phyloP scores from a whole-genome alignment of 2,113 vertebrate genomes.

The Gymnorhina tibicen region DNA sequence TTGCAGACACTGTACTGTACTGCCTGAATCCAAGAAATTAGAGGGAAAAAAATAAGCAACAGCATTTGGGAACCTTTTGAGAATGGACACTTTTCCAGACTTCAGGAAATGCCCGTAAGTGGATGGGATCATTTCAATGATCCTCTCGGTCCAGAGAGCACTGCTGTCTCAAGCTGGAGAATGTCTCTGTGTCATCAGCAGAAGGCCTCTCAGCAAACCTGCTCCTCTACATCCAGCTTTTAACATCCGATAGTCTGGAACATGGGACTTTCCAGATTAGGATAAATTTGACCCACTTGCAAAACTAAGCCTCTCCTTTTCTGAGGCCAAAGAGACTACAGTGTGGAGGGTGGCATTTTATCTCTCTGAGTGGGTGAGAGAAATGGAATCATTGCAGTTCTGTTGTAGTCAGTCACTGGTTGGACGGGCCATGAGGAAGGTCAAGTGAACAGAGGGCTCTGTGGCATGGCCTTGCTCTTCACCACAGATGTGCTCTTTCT shows the following conservation, averaged over 20 bases:
- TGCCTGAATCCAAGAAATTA: not conserved
- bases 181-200: not conserved
- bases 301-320: not conserved
- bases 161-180: not conserved
- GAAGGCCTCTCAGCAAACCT: not conserved
- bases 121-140: not conserved
- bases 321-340: not conserved
- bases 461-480: not conserved
- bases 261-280: not conserved
- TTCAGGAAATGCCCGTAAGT: not conserved
- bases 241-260: not conserved
- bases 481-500: not conserved
- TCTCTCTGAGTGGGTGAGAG: not conserved
- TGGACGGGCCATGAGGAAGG: rapidly evolving
- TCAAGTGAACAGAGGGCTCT: not conserved
- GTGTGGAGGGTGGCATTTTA: not conserved
- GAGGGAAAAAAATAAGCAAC: not conserved
- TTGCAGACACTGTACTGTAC: not conserved
- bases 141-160: not conserved
- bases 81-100: not conserved
- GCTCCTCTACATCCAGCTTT: not conserved
- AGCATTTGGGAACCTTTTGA: not conserved
- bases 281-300: not conserved
- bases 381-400: not conserved
- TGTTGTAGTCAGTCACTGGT: not conserved